phyloP scores from a whole-genome alignment of 2,888 invertebrate genomes.

The Acleris holmiana region DNA sequence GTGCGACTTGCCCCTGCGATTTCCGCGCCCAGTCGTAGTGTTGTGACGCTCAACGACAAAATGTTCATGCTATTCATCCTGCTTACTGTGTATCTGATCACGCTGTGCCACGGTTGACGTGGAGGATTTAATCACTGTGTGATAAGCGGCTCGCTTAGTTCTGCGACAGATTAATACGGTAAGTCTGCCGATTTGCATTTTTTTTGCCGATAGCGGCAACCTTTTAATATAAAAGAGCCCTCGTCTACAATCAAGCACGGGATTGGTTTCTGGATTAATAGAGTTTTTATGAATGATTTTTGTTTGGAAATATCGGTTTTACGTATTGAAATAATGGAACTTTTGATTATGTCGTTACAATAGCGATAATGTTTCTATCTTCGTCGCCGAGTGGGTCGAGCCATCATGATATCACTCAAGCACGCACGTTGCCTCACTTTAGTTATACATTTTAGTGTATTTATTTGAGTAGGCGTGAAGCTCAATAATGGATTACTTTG shows the following conservation, averaged over 20 bases:
- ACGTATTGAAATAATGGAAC: slow-evolving; percentile 10
- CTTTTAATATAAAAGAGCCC: background rate
- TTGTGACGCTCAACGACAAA: slow-evolving; percentile 49
- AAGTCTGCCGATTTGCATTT: slow-evolving; percentile 9
- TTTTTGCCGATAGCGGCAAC: background rate
- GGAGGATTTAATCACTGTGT: slow-evolving; percentile 63
- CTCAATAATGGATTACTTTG: too few species aligned
- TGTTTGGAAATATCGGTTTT: slow-evolving; percentile 12
- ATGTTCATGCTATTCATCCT: slow-evolving; percentile 79
- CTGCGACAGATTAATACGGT: slow-evolving; percentile 34
- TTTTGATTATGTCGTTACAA: slow-evolving; percentile 30
- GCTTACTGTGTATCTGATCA: slow-evolving; percentile 78
- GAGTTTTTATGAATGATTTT: background rate
- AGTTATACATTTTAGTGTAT: background rate
- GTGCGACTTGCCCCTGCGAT: slow-evolving; percentile 39
- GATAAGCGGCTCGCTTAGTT: slow-evolving; percentile 43
- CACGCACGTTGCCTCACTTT: slow-evolving; percentile 20
- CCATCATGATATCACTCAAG: slow-evolving; percentile 21
- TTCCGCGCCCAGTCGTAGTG: slow-evolving; percentile 45
- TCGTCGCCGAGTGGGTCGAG: slow-evolving; percentile 7
- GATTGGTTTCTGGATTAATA: background rate
- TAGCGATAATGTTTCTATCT: slow-evolving; percentile 28
- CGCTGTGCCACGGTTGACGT: slow-evolving; percentile 71
- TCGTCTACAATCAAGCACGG: too few species aligned
- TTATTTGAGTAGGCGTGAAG: too few species aligned